Base-by-base conservation (phyloP, 2,113 vertebrate genomes). In the Strix aluco region DNA sequence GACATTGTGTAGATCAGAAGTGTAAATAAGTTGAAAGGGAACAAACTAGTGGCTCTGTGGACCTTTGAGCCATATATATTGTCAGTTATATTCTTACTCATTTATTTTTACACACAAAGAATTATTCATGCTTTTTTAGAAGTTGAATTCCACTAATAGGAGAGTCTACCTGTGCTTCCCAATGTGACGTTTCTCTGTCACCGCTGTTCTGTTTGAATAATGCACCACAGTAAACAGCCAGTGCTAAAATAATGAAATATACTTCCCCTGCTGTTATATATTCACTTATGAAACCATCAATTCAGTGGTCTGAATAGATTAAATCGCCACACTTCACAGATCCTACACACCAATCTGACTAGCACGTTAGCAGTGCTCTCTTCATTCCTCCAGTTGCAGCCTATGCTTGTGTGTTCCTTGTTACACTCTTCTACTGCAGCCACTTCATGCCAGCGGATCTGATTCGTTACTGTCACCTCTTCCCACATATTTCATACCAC, bases 301-400 rank as follows among this genome's bases (percentile, higher is more conserved):
- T 61, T 69, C 52, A 61, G 36, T 21, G 29, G 26, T 38, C 36
- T 81, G 23, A 91, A 51, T 11, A 65, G 49, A 69, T 57, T n/a
- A 71, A 75, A 82, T 38, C 61, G 67, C 90, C 42, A 54, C 10
- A 40, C 13, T 67, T 55, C 23, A n/a, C 4, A 63, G 61, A 88
- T 36, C 44, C 23, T 63, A 27, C 32, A 49, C 0, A 0, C 29
- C 2, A 8, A 55, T 36, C 42, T 66, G 15, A 40, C 34, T 38
- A 52, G 11, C 23, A 63, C 0, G 0, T 19, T 51, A 55, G 14
- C 4, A 10, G 26, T 0, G 1, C 29, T 52, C 32, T 70, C 34
- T 62, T 70, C 23, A 38, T 69, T 81, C 44, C 63, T 86, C 7
- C 51, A n/a, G n/a, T 5, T 81, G 40, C 51, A 92, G 74, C 40